Conservation (phyloP, 1,140 invertebrate species). For the Bombus pascuorum region DNA sequence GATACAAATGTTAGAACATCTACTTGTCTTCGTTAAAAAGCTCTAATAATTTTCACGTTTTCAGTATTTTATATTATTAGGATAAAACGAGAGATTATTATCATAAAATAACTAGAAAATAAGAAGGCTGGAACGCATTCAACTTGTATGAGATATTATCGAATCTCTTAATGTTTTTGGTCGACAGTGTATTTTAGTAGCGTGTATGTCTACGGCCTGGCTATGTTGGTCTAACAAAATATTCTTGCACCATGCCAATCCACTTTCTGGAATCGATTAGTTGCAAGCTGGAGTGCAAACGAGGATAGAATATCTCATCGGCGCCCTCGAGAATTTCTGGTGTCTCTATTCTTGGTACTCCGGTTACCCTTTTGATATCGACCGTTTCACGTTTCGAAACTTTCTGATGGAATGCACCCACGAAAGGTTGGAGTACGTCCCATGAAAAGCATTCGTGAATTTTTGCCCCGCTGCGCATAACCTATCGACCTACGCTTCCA, state of each 20-base stretch:
- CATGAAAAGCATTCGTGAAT: neutral
- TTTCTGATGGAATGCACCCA: neutral
- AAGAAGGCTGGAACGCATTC: too few species aligned
- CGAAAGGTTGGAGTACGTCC: neutral
- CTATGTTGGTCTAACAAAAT: neutral
- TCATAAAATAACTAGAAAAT: too few species aligned
- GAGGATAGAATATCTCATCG: neutral
- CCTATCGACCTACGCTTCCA: neutral
- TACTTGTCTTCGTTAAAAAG: too few species aligned
- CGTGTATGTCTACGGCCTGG: neutral
- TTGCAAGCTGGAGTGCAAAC: constrained; percentile 3
- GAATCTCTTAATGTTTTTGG: too few species aligned
- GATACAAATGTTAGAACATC: too few species aligned
- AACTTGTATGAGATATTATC: too few species aligned
- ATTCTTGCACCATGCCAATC: neutral
- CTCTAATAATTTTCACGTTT: too few species aligned
- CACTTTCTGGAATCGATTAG: constrained; percentile 4
- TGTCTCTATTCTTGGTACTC: neutral
- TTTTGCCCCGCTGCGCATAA: neutral
- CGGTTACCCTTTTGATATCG: neutral
- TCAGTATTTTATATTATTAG: too few species aligned
- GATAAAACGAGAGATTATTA: too few species aligned
- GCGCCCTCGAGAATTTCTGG: neutral
- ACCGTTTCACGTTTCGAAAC: neutral
- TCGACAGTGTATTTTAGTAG: too few species aligned